A percentile compares a stretch with the other conserved stretches of the same genome.
These are phyloP conservation scores for Catharus ustulatus DNA, from an alignment of 2,797 vertebrate species.

Conservation along the genomic window DNA sequence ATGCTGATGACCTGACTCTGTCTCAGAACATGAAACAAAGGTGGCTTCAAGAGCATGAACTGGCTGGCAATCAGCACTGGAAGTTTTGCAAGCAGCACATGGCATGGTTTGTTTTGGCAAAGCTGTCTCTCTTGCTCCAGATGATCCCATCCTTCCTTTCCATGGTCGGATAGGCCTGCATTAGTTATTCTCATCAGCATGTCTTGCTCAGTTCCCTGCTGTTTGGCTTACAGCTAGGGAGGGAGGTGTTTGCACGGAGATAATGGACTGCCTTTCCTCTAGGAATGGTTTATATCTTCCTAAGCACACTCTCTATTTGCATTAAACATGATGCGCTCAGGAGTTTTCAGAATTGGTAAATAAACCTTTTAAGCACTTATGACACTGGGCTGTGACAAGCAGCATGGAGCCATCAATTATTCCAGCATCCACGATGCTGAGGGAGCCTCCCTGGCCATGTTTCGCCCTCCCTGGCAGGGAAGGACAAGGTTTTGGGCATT, in stretches of 20 bases:
- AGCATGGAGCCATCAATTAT: background rate
- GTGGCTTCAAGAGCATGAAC: background rate
- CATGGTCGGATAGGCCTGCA: background rate
- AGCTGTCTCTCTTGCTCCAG: background rate
- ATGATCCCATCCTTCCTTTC: conserved; percentile 1
- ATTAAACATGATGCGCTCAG: conserved; percentile 46
- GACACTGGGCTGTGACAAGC: conserved; percentile 26
- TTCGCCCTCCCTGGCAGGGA: background rate
- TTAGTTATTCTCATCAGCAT: conserved; percentile 53
- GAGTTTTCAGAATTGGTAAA: conserved; percentile 61
- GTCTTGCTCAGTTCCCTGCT: conserved; percentile 27
- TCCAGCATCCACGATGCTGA: background rate
- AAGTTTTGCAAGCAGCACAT: background rate
- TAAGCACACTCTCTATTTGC: conserved; percentile 61
- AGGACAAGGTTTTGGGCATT: conserved; percentile 20
- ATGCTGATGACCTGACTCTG: background rate
- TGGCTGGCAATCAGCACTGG: background rate
- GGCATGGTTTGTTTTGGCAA: background rate
- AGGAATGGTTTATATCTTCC: conserved; percentile 61
- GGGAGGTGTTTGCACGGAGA: conserved; percentile 24
- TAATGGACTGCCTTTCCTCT: conserved; percentile 37
- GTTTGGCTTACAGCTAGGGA: conserved; percentile 49
- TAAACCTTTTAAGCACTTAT: conserved; percentile 64
- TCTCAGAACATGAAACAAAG: background rate
- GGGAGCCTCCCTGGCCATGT: background rate